phyloP scores from a whole-genome alignment of 2,888 invertebrate genomes.

The Macrosoma leucophasiata region DNA sequence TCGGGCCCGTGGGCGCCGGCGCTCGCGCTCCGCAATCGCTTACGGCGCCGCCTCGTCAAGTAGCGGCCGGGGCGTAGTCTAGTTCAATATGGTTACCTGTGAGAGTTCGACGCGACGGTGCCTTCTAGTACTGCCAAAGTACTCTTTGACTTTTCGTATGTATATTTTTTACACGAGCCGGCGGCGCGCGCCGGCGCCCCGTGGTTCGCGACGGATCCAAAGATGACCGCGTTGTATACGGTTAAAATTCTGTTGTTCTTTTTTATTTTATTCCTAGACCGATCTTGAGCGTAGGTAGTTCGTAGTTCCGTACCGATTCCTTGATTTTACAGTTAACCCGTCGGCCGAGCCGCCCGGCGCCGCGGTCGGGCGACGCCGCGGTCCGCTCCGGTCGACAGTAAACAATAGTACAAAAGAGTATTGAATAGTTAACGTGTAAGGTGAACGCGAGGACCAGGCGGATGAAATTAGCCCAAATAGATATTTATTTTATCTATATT shows the following conservation, averaged over 20 bases:
- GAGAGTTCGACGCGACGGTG: constrained; percentile 37
- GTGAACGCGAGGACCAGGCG: constrained; percentile 67
- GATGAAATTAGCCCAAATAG: constrained; percentile 56
- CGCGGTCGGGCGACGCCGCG: neutral
- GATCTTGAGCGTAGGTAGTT: constrained; percentile 26
- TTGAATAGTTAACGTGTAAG: constrained; percentile 62
- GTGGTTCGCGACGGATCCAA: constrained; percentile 45
- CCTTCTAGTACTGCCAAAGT: constrained; percentile 51
- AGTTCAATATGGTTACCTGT: constrained; percentile 36
- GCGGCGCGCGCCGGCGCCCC: constrained; percentile 23
- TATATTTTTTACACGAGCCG: constrained; percentile 28
- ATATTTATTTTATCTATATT: constrained; percentile 67
- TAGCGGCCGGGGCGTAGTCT: constrained; percentile 32
- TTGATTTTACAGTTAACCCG: constrained; percentile 8
- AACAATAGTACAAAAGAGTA: constrained; percentile 70
- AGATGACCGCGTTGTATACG: constrained; percentile 61
- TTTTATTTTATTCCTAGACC: constrained; percentile 32
- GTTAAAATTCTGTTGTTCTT: constrained; percentile 54
- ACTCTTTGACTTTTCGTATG: constrained; percentile 37
- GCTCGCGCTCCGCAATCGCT: constrained; percentile 58
- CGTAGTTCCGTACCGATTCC: constrained; percentile 22
- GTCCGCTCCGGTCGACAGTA: constrained; percentile 40
- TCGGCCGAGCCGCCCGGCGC: constrained; percentile 4
- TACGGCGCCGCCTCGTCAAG: constrained; percentile 60
- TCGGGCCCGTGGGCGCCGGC: constrained; percentile 55